Evolutionary conservation across 2,797 vertebrate genomes (phyloP).

Genomic region (Dipus sagitta): DNA sequence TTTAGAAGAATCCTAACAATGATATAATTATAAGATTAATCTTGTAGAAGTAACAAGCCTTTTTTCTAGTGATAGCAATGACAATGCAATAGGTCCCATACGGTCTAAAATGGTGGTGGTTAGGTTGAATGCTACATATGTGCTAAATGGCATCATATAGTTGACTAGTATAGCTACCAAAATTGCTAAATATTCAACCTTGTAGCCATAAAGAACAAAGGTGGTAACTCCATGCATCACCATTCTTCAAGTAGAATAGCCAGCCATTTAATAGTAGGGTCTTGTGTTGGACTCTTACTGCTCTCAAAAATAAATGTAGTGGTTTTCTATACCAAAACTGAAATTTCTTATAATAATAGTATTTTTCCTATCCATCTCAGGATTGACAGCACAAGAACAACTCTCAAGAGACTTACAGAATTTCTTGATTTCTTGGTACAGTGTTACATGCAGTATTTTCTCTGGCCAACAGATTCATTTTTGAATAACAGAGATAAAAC

Average conservation of each 20-base stretch:
- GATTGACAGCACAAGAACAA: not conserved
- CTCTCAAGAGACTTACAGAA: not conserved
- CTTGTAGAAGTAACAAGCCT: not conserved
- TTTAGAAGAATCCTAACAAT: not conserved
- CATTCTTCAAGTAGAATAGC: not conserved
- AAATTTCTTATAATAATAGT: not conserved
- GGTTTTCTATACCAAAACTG: not conserved
- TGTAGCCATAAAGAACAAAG: not conserved
- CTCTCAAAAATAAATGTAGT: not conserved
- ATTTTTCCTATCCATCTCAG: not conserved
- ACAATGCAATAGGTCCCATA: not conserved
- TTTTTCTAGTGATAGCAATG: not conserved
- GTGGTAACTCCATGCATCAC: not conserved
- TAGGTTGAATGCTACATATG: not conserved
- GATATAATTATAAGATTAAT: not conserved
- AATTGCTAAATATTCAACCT: not conserved
- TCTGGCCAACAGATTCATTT: not conserved
- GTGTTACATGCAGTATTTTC: not conserved
- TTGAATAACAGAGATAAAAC: not conserved
- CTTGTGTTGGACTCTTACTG: not conserved
- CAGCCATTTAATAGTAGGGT: not conserved
- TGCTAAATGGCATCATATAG: not conserved
- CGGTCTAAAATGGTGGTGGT: not conserved
- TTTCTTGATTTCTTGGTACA: not conserved
- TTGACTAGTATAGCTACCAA: not conserved